Evolutionary conservation across 1,140 invertebrate genomes (phyloP).

Genomic region (Stegodyphus dumicola): DNA sequence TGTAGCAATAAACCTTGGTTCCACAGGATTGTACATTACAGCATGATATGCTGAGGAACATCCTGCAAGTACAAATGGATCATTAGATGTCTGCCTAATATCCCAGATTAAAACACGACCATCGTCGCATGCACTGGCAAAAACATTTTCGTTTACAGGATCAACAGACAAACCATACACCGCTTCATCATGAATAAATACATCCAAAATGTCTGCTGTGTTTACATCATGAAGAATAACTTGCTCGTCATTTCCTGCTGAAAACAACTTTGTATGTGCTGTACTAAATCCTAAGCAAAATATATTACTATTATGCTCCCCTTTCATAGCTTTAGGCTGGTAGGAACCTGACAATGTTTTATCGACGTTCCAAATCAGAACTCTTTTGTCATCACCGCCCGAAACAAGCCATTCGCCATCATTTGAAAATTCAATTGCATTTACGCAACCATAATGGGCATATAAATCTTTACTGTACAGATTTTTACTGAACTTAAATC

Average conservation of each 20-base stretch:
- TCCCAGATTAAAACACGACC: constrained; percentile 88
- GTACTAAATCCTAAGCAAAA: constrained; percentile 90
- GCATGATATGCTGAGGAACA: constrained; percentile 84
- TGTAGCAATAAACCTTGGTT: constrained; percentile 83
- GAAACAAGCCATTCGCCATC: constrained; percentile 88
- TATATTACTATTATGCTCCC: constrained; percentile 90
- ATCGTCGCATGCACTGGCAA: constrained; percentile 91
- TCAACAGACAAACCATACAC: constrained; percentile 89
- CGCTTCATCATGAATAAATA: constrained; percentile 86
- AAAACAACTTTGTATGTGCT: constrained; percentile 84
- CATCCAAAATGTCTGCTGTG: constrained; percentile 79
- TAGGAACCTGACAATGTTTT: constrained; percentile 74
- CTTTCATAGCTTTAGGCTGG: constrained; percentile 78
- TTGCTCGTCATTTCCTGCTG: constrained; percentile 94
- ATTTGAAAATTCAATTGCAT: constrained; percentile 93
- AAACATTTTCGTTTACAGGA: constrained; percentile 83
- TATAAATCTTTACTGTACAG: constrained; percentile 86
- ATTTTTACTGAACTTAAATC: constrained; percentile 69
- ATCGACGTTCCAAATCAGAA: constrained; percentile 88
- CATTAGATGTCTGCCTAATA: constrained; percentile 74
- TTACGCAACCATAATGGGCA: constrained; percentile 94
- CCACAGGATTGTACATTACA: constrained; percentile 88
- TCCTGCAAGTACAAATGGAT: constrained; percentile 76
- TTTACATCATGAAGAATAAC: constrained; percentile 86
- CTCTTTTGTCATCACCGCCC: constrained; percentile 90